These are phyloP conservation scores for Drosophila prosaltans DNA, from an alignment of 1,140 invertebrate species.

Conservation along the genomic window DNA sequence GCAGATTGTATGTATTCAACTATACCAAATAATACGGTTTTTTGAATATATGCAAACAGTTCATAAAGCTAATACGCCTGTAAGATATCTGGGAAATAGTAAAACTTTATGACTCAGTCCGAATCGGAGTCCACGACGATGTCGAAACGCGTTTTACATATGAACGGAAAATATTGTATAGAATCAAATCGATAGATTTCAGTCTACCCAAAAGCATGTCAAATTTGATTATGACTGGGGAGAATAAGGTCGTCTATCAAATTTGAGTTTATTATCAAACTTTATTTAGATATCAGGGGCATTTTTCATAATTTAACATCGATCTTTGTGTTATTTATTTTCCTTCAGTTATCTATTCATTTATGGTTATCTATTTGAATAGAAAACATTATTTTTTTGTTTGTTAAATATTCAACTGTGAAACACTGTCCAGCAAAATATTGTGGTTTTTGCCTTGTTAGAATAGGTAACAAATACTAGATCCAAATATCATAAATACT, in stretches of 20 bases:
- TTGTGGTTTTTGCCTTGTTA: no score
- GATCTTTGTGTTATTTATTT: slow-evolving; percentile 5
- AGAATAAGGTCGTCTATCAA: slow-evolving; percentile 6
- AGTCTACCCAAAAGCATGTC: background rate
- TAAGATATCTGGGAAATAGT: background rate
- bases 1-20: no score
- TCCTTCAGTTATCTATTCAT: background rate
- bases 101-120: background rate
- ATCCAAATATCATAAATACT: no score
- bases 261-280: slow-evolving; percentile 4
- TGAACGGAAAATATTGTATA: background rate
- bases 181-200: background rate
- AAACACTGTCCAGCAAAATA: background rate
- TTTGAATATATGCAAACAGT: no score
- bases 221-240: slow-evolving; percentile 2
- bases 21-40: no score
- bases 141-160: background rate
- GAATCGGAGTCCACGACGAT: background rate
- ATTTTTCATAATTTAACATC: background rate
- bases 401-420: background rate
- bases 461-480: no score
- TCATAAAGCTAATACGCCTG: background rate
- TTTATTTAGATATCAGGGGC: slow-evolving; percentile 2
- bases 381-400: background rate
- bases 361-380: slow-evolving; percentile 5